Conservation (phyloP, 2,797 vertebrate genomes). For the Rhabdomys pumilio region DNA sequence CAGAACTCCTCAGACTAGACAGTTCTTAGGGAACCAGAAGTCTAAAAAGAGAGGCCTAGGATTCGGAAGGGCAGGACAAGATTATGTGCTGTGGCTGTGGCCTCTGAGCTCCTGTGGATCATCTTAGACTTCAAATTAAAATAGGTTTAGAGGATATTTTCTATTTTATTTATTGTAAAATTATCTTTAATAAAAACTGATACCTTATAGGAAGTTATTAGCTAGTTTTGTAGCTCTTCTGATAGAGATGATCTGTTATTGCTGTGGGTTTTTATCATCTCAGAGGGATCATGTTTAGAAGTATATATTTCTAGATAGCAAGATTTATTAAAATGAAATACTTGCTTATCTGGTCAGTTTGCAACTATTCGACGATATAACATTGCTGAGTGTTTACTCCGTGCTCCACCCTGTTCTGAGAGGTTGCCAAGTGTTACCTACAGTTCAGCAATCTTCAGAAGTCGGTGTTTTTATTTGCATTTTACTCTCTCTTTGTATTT, state of each 20-base stretch:
- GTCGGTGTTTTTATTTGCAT: neutral
- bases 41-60: neutral
- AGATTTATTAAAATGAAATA: slow-evolving; percentile 61
- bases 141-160: slow-evolving; percentile 48
- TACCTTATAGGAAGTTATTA: slow-evolving; percentile 40
- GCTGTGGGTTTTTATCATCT: slow-evolving; percentile 29
- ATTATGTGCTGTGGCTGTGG: neutral
- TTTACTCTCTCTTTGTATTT: neutral
- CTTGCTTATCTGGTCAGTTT: slow-evolving; percentile 34
- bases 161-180: slow-evolving; percentile 29
- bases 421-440: slow-evolving; percentile 23
- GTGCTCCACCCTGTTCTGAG: neutral
- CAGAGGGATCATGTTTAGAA: neutral
- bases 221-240: slow-evolving; percentile 43
- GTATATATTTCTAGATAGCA: slow-evolving; percentile 47
- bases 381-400: slow-evolving; percentile 44
- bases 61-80: neutral
- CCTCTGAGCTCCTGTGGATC: neutral
- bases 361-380: slow-evolving; percentile 9
- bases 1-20: slow-evolving; percentile 34
- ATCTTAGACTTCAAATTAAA: slow-evolving; percentile 47
- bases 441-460: slow-evolving; percentile 16
- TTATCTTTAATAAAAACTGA: slow-evolving; percentile 44
- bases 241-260: slow-evolving; percentile 16
- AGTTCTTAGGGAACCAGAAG: slow-evolving; percentile 14